phyloP scores from a whole-genome alignment of 2,113 vertebrate species.

The Tetraodon nigroviridis region DNA sequence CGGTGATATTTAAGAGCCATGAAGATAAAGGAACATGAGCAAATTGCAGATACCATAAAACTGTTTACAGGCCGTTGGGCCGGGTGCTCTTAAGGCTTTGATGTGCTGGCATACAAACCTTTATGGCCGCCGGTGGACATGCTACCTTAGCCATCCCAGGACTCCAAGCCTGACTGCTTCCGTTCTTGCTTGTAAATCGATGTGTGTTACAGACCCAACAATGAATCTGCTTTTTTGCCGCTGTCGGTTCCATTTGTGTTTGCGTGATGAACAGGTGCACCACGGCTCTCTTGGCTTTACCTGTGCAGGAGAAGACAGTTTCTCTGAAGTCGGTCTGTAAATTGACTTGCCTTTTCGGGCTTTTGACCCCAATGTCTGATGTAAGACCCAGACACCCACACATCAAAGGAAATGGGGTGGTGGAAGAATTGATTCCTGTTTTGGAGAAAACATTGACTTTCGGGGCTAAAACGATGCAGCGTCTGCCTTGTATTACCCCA shows the following conservation, averaged over 20 bases:
- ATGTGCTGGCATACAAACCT: slow-evolving; percentile 62
- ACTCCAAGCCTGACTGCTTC: slow-evolving; percentile 46
- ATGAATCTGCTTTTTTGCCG: slow-evolving; percentile 51
- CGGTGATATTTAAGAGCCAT: slow-evolving; percentile 52
- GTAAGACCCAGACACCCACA: slow-evolving; percentile 77
- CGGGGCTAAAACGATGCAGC: slow-evolving; percentile 57
- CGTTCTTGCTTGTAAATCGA: slow-evolving; percentile 48
- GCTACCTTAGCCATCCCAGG: slow-evolving; percentile 32
- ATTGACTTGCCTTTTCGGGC: slow-evolving; percentile 76
- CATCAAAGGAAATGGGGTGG: slow-evolving; percentile 71
- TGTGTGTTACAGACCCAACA: slow-evolving; percentile 49
- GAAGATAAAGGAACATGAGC: slow-evolving; percentile 62
- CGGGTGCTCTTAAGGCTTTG: slow-evolving; percentile 59
- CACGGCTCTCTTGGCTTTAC: slow-evolving; percentile 42
- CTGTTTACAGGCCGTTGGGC: slow-evolving; percentile 58
- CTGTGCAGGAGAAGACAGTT: slow-evolving; percentile 56
- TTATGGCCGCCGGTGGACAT: slow-evolving; percentile 44
- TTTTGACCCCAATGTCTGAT: slow-evolving; percentile 77
- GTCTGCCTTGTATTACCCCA: slow-evolving; percentile 48
- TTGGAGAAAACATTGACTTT: slow-evolving; percentile 69
- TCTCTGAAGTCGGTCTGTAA: slow-evolving; percentile 70
- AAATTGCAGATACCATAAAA: slow-evolving; percentile 59
- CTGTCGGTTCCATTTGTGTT: slow-evolving; percentile 62
- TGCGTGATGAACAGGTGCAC: slow-evolving; percentile 54
- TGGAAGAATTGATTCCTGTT: slow-evolving; percentile 68